phyloP scores from a whole-genome alignment of 1,140 invertebrate species.

The Rhagoletis zephyria region DNA sequence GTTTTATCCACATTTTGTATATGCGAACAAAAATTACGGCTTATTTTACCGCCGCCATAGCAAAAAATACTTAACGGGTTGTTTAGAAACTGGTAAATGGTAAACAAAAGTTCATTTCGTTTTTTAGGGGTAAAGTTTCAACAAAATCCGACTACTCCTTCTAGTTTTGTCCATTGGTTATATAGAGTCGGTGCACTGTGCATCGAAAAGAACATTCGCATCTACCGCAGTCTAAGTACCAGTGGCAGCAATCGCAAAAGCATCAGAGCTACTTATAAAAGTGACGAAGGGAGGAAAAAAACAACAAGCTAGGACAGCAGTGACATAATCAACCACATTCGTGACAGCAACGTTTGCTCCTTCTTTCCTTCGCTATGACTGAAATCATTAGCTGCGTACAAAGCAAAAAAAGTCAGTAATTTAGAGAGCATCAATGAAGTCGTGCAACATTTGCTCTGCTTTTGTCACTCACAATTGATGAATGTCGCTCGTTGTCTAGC shows the following conservation, averaged over 20 bases:
- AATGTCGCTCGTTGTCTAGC: not conserved
- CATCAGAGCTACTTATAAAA: conserved; percentile 2
- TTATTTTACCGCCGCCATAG: too few species aligned
- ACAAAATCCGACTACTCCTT: too few species aligned
- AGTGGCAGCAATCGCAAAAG: not conserved
- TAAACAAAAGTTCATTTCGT: too few species aligned
- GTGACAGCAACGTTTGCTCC: conserved; percentile 13
- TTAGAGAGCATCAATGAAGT: conserved; percentile 33
- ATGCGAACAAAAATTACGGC: too few species aligned
- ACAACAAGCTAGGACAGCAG: not conserved
- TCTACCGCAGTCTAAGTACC: too few species aligned
- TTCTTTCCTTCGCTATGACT: not conserved
- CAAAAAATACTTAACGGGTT: too few species aligned
- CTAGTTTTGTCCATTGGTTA: too few species aligned
- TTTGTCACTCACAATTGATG: conserved; percentile 43
- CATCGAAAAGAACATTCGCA: too few species aligned
- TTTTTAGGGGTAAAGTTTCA: too few species aligned
- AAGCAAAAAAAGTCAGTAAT: conserved; percentile 44
- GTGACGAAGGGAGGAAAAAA: not conserved
- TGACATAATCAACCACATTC: conserved; percentile 19
- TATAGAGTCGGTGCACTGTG: too few species aligned
- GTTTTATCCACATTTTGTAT: too few species aligned
- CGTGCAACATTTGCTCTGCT: conserved; percentile 44
- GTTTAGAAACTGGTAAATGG: too few species aligned
- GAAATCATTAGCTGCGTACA: conserved; percentile 30